phyloP scores from a whole-genome alignment of 2,113 vertebrate species.

The Istiophorus platypterus region DNA sequence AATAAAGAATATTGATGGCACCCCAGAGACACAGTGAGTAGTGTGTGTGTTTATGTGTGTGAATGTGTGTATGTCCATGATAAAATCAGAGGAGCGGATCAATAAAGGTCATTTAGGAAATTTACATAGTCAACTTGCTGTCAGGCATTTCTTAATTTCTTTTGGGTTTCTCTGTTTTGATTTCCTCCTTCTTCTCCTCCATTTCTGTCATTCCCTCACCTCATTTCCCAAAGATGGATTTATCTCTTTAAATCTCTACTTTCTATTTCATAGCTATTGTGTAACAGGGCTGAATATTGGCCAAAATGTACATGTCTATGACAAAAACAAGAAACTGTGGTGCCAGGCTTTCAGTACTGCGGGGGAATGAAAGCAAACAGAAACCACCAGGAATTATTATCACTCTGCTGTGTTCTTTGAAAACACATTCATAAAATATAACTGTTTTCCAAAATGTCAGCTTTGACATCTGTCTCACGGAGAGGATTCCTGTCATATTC shows the following conservation, averaged over 20 bases:
- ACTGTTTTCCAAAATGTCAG: background rate
- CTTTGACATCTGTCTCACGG: conserved; percentile 1
- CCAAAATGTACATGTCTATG: background rate
- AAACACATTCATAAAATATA: background rate
- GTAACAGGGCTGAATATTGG: background rate
- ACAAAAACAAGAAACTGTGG: background rate
- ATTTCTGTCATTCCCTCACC: conserved; percentile 1
- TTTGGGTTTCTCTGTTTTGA: background rate
- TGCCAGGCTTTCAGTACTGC: background rate
- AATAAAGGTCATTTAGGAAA: conserved; percentile 55
- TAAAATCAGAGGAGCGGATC: conserved; percentile 39
- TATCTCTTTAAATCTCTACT: conserved; percentile 3
- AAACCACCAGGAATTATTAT: background rate
- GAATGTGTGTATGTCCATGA: conserved; percentile 31
- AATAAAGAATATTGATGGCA: conserved; percentile 66
- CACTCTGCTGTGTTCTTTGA: background rate
- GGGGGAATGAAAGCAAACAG: background rate
- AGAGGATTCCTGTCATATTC: background rate
- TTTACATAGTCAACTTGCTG: conserved; percentile 20
- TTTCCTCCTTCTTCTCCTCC: background rate
- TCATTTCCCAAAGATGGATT: conserved; percentile 17
- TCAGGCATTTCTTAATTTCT: conserved; percentile 26
- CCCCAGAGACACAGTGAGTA: conserved; percentile 32
- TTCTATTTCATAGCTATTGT: background rate
- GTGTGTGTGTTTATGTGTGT: background rate